Conservation (phyloP, 23 tunicate species). For the Halocynthia aurantium region DNA sequence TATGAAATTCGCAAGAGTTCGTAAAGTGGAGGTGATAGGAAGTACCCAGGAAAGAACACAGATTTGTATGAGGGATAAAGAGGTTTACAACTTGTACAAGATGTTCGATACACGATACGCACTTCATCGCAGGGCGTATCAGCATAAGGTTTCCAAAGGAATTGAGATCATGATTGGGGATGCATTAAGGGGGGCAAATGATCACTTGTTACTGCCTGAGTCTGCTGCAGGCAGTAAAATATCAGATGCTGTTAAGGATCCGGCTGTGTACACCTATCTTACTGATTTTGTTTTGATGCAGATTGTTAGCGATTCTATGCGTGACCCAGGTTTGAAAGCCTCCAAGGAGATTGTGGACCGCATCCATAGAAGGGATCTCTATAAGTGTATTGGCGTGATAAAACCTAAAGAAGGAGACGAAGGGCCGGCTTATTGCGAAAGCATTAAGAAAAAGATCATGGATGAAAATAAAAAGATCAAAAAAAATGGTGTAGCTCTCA, state of each 20-base stretch:
- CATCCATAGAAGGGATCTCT: conserved; percentile 43
- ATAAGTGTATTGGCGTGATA: conserved; percentile 36
- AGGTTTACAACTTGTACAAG: conserved; percentile 44
- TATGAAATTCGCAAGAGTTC: conserved; percentile 42
- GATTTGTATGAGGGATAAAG: conserved; percentile 74
- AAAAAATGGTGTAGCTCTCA: no score
- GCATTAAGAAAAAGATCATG: no score
- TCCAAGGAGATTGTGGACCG: conserved; percentile 38
- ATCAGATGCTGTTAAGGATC: conserved; percentile 44
- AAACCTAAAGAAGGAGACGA: no score
- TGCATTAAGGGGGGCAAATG: conserved; percentile 51
- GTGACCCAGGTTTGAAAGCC: conserved; percentile 20
- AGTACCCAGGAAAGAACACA: conserved; percentile 2
- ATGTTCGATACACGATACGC: conserved; percentile 66
- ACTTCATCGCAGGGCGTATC: conserved; percentile 64
- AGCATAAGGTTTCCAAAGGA: conserved; percentile 42
- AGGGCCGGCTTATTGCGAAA: no score
- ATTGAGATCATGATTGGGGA: conserved; percentile 71
- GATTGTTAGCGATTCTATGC: conserved; percentile 23
- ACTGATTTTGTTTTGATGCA: conserved; percentile 49
- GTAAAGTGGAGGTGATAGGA: conserved; percentile 1
- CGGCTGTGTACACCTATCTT: conserved; percentile 47
- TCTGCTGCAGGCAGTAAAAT: conserved; percentile 8
- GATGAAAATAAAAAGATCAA: no score
- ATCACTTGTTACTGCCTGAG: conserved; percentile 14